These are phyloP conservation scores for Tachina fera DNA, from an alignment of 2,888 invertebrate species.

Conservation along the genomic window DNA sequence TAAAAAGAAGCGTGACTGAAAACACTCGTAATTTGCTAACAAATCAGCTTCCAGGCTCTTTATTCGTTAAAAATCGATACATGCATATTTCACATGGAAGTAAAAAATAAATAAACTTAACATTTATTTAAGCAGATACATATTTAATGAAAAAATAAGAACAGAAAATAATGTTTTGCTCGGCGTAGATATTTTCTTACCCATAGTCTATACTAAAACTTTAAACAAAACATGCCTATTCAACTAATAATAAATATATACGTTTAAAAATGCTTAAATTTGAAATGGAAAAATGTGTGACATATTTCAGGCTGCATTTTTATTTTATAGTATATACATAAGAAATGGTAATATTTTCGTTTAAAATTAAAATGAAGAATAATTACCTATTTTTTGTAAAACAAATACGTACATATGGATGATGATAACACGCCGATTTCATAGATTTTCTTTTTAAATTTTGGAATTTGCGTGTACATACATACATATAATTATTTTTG, in stretches of 20 bases:
- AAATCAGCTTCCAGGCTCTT: constrained; percentile 55
- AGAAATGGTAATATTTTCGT: neutral
- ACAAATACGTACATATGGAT: too few relatives aligned
- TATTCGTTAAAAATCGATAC: constrained; percentile 54
- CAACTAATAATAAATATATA: constrained; percentile 35
- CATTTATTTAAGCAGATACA: constrained; percentile 59
- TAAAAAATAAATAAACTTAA: constrained; percentile 25
- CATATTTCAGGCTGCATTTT: neutral
- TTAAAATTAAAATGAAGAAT: too few relatives aligned
- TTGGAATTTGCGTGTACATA: too few relatives aligned
- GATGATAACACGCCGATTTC: too few relatives aligned
- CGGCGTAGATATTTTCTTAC: constrained; percentile 38
- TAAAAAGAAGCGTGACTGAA: constrained; percentile 76
- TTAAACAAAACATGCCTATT: constrained; percentile 48
- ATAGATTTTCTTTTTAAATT: too few relatives aligned
- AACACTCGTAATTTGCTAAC: constrained; percentile 13
- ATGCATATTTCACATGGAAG: constrained; percentile 36
- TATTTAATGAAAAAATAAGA: constrained; percentile 35
- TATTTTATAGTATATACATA: constrained; percentile 2
- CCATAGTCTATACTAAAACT: constrained; percentile 46
- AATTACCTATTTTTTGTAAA: too few relatives aligned
- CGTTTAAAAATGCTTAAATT: constrained; percentile 45
- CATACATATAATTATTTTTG: too few relatives aligned
- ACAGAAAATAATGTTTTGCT: constrained; percentile 38
- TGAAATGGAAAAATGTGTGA: neutral